phyloP scores from a whole-genome alignment of 1,140 invertebrate genomes.

The Asbolus verrucosus region DNA sequence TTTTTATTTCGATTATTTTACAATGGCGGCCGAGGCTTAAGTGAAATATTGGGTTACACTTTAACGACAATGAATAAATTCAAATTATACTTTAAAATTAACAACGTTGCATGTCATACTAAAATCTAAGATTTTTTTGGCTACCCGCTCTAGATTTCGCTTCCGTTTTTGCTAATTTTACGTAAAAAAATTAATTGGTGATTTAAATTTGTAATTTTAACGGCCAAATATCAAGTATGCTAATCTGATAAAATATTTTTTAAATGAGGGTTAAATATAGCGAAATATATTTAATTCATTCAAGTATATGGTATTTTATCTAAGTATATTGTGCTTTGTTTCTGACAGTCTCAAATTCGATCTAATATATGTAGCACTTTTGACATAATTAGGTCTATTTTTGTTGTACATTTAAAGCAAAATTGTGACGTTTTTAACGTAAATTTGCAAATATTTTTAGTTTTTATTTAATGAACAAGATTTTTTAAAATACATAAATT shows the following conservation, averaged over 20 bases:
- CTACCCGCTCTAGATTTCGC: neutral
- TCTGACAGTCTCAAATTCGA: no score
- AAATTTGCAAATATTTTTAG: no score
- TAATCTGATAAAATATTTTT: neutral
- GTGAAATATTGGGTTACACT: conserved; percentile 1
- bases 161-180: conserved; percentile 7
- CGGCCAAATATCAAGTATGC: conserved; percentile 4
- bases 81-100: conserved; percentile 36
- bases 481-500: no score
- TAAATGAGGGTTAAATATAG: neutral
- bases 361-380: no score
- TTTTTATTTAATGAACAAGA: no score
- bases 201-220: conserved; percentile 33
- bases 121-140: conserved; percentile 1
- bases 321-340: no score
- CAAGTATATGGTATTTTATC: no score
- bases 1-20: neutral
- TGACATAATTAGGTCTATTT: no score
- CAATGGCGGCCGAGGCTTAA: neutral
- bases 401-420: no score
- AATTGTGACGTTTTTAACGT: no score
- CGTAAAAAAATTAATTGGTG: conserved; percentile 28
- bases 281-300: conserved; percentile 7
- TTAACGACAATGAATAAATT: no score
- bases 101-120: conserved; percentile 14